Conservation (phyloP, 2,888 invertebrate genomes). For the Clistopyga incitator region DNA sequence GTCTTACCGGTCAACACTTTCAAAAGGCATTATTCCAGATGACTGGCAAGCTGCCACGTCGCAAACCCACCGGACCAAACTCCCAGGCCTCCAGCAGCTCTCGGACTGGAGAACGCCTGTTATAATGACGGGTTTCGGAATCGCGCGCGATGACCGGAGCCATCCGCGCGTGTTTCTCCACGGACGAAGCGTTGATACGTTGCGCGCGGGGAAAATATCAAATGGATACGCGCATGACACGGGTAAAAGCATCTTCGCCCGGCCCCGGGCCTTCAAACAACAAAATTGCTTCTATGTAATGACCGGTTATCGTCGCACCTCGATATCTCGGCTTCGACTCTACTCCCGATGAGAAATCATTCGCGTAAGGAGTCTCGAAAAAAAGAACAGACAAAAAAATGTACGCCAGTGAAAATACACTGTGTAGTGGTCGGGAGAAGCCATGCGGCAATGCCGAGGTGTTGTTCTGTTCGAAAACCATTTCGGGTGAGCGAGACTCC, state of each 20-base stretch:
- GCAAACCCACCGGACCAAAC: slow-evolving; percentile 15
- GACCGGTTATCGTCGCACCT: slow-evolving; percentile 61
- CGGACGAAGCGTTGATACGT: background rate
- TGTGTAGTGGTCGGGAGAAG: background rate
- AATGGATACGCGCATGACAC: slow-evolving; percentile 1
- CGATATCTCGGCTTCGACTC: slow-evolving; percentile 45
- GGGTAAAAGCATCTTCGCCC: slow-evolving; percentile 6
- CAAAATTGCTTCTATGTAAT: slow-evolving; percentile 60
- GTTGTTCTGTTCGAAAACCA: slow-evolving; percentile 57
- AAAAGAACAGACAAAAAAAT: too few species aligned
- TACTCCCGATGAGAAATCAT: background rate
- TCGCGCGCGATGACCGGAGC: slow-evolving; percentile 37
- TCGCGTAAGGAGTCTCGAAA: background rate
- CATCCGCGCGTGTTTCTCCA: slow-evolving; percentile 38
- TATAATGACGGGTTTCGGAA: slow-evolving; percentile 76
- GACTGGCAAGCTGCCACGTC: slow-evolving; percentile 73
- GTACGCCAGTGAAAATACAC: background rate
- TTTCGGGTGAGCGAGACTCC: slow-evolving; percentile 56
- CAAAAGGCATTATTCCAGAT: slow-evolving; percentile 76
- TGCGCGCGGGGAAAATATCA: slow-evolving; percentile 13
- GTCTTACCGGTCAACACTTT: slow-evolving; percentile 66
- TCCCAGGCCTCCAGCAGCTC: slow-evolving; percentile 23
- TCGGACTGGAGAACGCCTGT: slow-evolving; percentile 65
- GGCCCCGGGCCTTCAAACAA: slow-evolving; percentile 37
- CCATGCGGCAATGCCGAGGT: background rate